These are phyloP conservation scores for Enteromius afrohamiltoni DNA, from an alignment of 2,797 vertebrate species.

Conservation along the genomic window DNA sequence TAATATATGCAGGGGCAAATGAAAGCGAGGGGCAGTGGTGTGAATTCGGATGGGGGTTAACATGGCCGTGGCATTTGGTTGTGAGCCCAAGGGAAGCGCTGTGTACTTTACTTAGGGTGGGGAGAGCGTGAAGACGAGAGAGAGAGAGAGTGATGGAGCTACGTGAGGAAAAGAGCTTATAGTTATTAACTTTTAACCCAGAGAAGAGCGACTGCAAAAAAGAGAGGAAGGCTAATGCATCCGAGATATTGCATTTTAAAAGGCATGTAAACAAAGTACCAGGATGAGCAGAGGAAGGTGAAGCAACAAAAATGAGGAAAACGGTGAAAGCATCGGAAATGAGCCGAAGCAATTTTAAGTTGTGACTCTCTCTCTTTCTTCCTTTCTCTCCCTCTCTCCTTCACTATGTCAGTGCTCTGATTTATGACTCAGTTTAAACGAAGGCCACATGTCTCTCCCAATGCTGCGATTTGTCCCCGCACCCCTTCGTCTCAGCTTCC, in stretches of 20 bases:
- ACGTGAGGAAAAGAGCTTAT: conserved; percentile 28
- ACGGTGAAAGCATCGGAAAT: conserved; percentile 54
- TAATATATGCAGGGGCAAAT: conserved; percentile 62
- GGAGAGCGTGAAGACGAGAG: background rate
- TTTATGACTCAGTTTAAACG: conserved; percentile 89
- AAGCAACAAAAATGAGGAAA: conserved; percentile 51
- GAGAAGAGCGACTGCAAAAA: conserved; percentile 32
- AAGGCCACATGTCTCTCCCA: conserved; percentile 85
- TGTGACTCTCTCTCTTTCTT: conserved; percentile 52
- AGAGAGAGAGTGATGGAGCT: conserved; percentile 29
- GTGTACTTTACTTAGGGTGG: conserved; percentile 48
- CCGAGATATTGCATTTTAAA: conserved; percentile 55
- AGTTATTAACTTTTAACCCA: conserved; percentile 59
- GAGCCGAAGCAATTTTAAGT: conserved; percentile 67
- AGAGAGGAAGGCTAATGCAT: conserved; percentile 47
- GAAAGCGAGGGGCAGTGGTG: conserved; percentile 55
- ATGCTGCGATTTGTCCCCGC: conserved; percentile 84
- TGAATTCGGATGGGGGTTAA: conserved; percentile 61
- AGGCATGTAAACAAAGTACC: conserved; percentile 48
- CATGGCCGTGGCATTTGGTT: conserved; percentile 57
- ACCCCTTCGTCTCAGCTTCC: conserved; percentile 66
- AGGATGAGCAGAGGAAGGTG: conserved; percentile 34
- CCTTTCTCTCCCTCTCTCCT: conserved; percentile 55
- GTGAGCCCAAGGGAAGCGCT: conserved; percentile 55
- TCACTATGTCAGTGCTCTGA: conserved; percentile 79